These are phyloP conservation scores for Pica pica DNA, from an alignment of 2,113 vertebrate genomes.

Conservation along the genomic window DNA sequence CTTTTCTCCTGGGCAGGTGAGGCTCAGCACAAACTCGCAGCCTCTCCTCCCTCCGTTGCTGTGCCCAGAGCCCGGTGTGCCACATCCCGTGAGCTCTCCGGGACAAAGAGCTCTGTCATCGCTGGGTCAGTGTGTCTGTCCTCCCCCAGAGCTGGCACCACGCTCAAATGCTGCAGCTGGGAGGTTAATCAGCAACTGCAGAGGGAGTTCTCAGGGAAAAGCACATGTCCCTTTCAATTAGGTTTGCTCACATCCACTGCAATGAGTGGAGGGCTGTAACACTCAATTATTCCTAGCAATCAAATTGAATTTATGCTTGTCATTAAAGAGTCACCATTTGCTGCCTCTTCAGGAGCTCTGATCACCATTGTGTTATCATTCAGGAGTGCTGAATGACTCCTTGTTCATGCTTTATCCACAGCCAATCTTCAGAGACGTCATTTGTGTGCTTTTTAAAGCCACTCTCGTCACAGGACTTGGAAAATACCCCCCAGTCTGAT, in stretches of 20 bases:
- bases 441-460: neutral
- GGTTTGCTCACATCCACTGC: neutral
- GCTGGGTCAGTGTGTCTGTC: neutral
- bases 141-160: neutral
- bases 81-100: fast-evolving
- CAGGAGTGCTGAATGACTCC: neutral
- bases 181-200: neutral
- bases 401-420: neutral
- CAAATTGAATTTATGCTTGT: constrained; percentile 15
- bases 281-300: constrained; percentile 30
- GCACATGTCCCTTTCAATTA: neutral
- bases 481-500: neutral
- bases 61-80: neutral
- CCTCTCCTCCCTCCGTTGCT: neutral
- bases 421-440: neutral
- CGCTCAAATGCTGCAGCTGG: neutral
- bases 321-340: neutral
- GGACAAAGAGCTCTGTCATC: fast-evolving
- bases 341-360: neutral
- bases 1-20: neutral
- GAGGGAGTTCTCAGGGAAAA: neutral
- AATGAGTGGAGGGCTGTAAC: neutral
- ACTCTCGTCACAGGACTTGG: neutral
- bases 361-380: neutral
- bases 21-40: neutral